Evolutionary conservation across 1,140 invertebrate species (phyloP), one percentile per base, ranked within the genome.

Genomic region (Octopus sinensis): DNA sequence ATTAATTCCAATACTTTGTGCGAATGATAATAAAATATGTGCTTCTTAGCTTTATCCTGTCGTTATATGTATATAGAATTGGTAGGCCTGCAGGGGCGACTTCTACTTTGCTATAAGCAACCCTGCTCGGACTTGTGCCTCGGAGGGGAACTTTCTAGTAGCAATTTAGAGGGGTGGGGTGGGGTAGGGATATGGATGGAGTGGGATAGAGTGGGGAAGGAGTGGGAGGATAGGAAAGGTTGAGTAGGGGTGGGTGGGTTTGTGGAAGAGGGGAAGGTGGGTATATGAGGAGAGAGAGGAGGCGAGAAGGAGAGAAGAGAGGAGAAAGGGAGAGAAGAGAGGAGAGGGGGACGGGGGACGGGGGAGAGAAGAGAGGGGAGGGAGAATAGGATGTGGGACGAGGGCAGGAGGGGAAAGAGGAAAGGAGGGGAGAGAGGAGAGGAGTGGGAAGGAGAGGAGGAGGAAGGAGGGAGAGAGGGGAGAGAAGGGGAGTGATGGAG

Each of bases 321-420:
- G n/a, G 62, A 68, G 62, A 68, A n/a, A 68, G 62, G 62, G n/a
- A n/a, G 62, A 68, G n/a, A n/a, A n/a, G n/a, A 68, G 62, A n/a
- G n/a, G n/a, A 68, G n/a, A 68, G 62, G n/a, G 62, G n/a, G 62
- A 68, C 9, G n/a, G 9, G 9, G 9, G n/a, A n/a, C 9, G 62
- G 62, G n/a, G 62, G n/a, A n/a, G n/a, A n/a, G 62, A 68, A n/a
- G n/a, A n/a, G 62, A 68, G n/a, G 62, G 62, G n/a, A 68, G 62
- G 62, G n/a, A 68, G 62, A 68, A 68, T 9, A 68, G 62, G 62
- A 68, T 68, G 9, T 68, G 62, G 62, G n/a, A n/a, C 9, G 62
- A n/a, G 62, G 62, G 62, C 9, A 68, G 62, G 62, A n/a, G 62
- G 62, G 62, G n/a, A 68, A n/a, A 68, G 62, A 68, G 62, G n/a